These are phyloP conservation scores for Drosophila saltans DNA, from an alignment of 1,140 invertebrate species.

Conservation along the genomic window DNA sequence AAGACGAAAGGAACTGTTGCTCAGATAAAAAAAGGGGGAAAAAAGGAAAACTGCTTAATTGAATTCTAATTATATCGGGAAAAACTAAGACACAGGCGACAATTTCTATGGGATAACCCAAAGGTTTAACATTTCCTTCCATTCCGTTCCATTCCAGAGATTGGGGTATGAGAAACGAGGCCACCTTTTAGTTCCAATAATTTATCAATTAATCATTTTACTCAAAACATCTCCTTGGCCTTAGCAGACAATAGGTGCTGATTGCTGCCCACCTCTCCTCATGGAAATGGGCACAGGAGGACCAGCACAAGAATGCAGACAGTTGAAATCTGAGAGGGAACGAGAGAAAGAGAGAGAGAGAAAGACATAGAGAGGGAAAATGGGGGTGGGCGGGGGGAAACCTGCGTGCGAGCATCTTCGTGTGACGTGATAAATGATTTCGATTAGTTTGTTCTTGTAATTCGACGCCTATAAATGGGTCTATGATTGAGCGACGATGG, in stretches of 20 bases:
- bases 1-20: too few relatives aligned
- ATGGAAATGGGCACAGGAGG: conserved; percentile 58
- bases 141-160: not conserved
- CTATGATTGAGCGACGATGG: conserved; percentile 82
- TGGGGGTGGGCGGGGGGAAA: not conserved
- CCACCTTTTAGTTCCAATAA: conserved; percentile 80
- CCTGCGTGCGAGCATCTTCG: conserved; percentile 52
- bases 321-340: conserved; percentile 21
- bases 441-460: conserved; percentile 83
- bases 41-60: too few relatives aligned
- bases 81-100: not conserved
- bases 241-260: conserved; percentile 80
- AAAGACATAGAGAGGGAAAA: not conserved
- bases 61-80: too few relatives aligned
- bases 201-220: conserved; percentile 81
- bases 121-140: not conserved
- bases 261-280: conserved; percentile 63
- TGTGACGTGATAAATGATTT: conserved; percentile 83
- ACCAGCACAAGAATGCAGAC: conserved; percentile 23
- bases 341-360: conserved; percentile 1
- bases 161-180: conserved; percentile 51
- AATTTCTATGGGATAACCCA: not conserved
- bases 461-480: conserved; percentile 83
- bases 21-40: too few relatives aligned
- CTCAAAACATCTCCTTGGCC: conserved; percentile 56